These are phyloP conservation scores for Temnothorax longispinosus DNA, from an alignment of 1,140 invertebrate species.

Conservation along the genomic window DNA sequence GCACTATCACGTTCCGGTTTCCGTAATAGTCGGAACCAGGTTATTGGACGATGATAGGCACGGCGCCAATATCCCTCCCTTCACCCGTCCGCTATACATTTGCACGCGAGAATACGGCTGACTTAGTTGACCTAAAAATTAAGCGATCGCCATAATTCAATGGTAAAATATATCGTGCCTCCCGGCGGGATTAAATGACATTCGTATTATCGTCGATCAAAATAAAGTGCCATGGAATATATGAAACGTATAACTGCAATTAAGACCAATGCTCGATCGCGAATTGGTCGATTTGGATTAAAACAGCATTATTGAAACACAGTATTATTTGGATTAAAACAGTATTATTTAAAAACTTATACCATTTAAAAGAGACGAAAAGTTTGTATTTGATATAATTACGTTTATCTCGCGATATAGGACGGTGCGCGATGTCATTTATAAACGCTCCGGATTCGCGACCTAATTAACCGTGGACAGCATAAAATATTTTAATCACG, in stretches of 20 bases:
- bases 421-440: neutral
- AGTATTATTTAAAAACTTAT: no score
- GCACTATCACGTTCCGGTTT: conserved; percentile 53
- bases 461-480: conserved; percentile 31
- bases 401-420: neutral
- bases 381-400: conserved; percentile 19
- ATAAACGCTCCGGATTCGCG: conserved; percentile 13
- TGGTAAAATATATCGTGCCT: conserved; percentile 39
- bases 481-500: conserved; percentile 33
- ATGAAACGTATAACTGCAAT: neutral
- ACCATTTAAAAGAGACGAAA: neutral
- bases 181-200: conserved; percentile 5
- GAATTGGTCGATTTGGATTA: neutral
- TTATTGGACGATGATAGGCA: conserved; percentile 60
- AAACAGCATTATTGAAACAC: neutral
- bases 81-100: neutral
- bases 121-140: conserved; percentile 62
- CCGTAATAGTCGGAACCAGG: conserved; percentile 56
- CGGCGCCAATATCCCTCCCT: conserved; percentile 41
- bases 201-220: conserved; percentile 20
- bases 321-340: no score
- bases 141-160: conserved; percentile 53
- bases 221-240: neutral
- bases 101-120: conserved; percentile 51
- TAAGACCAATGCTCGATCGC: neutral